Base-by-base conservation (phyloP, 2,888 invertebrate genomes). In the Phalangium opilio region DNA sequence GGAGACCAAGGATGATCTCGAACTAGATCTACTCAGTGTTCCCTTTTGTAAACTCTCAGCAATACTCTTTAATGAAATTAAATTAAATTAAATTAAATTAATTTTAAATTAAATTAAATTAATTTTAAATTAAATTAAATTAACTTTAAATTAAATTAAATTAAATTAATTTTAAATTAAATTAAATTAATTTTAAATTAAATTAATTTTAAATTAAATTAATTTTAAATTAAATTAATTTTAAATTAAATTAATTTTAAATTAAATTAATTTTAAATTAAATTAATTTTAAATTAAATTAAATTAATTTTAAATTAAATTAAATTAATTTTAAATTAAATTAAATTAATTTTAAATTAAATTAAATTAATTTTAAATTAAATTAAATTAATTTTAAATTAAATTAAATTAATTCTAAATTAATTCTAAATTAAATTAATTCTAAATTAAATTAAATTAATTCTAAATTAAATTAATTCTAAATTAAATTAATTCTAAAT, bases 1-100 rank as follows among this genome's bases (percentile, higher is more conserved):
- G 0, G 85, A 83, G 21, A 75, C 66, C 60, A 80, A 67, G 0
- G 83, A 83, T 44, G 75, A 71, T 51, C 76, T 73, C 0, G 81
- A 79, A 58, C 81, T 79, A 38, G 79, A 74, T 17, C 64, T 56
- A 14, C 61, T 56, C 12, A 53, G 49, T 35, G 55, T 58, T 14
- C 60, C 61, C 39, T 61, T 60, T 48, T 58, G 61, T 15, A 68
- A 51, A 52, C 64, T 64, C 48, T 67, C 67, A 19, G 68, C 65
- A 45, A 68, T 68, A 51, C 63, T 66, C 67, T 67, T 56, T 33
- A 1, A 34, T 12, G 10, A 55, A 52, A 45, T 45, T 21, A 47
- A 50, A n/a, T 39, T 40, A 20, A 43, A 33, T 42, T 48, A 18
- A 33, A 45, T 34, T 18, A 43, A 52, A 44, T 41, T 21, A n/a